These are phyloP conservation scores for Centruroides sculpturatus DNA, from an alignment of 1,140 invertebrate genomes.

Conservation along the genomic window DNA sequence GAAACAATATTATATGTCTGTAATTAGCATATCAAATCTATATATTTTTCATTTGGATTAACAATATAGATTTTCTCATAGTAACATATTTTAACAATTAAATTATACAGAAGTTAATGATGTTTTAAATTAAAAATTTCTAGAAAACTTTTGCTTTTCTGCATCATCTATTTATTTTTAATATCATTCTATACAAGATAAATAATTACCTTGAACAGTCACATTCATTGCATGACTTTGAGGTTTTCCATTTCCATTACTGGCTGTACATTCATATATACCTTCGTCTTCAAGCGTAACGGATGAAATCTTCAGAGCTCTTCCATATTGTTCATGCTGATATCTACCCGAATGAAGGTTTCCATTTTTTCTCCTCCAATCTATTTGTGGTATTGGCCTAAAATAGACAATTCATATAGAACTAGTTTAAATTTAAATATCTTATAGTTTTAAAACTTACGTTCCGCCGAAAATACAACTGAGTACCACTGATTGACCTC, in stretches of 20 bases:
- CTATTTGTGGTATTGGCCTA: constrained; percentile 34
- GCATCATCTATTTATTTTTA: neutral
- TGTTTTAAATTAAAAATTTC: neutral
- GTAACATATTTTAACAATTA: too few relatives aligned
- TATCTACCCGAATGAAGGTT: constrained; percentile 42
- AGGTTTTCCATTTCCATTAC: constrained; percentile 70
- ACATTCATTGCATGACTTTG: constrained; percentile 70
- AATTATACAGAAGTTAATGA: too few relatives aligned
- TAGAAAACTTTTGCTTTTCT: neutral
- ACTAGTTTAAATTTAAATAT: neutral
- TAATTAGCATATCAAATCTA: too few relatives aligned
- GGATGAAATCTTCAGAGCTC: constrained; percentile 71
- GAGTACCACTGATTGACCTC: constrained; percentile 56
- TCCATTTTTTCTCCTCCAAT: constrained; percentile 63
- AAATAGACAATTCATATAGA: neutral
- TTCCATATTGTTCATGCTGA: constrained; percentile 71
- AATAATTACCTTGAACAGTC: constrained; percentile 40
- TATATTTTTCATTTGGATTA: too few relatives aligned
- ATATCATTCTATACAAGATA: neutral
- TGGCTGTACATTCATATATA: constrained; percentile 75
- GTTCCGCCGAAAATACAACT: constrained; percentile 22
- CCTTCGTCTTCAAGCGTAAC: constrained; percentile 75
- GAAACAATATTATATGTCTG: too few relatives aligned
- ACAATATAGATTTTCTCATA: too few relatives aligned
- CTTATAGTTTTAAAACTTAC: neutral